These are phyloP conservation scores for Zalophus californianus DNA, from an alignment of 2,797 vertebrate species.

Conservation along the genomic window DNA sequence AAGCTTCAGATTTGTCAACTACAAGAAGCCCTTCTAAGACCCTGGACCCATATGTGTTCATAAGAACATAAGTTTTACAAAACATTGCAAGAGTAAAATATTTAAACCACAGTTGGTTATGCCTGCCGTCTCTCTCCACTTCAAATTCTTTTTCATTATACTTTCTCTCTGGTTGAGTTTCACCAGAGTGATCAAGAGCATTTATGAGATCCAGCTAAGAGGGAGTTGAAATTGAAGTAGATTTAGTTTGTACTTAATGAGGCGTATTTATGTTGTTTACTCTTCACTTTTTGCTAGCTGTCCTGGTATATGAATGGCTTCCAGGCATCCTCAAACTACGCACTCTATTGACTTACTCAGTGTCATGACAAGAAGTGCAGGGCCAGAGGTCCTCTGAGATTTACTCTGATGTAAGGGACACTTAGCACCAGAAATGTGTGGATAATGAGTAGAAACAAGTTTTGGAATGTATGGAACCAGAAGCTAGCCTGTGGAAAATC, in stretches of 20 bases:
- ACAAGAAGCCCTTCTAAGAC: background rate
- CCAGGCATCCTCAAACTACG: background rate
- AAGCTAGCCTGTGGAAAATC: constrained; percentile 54
- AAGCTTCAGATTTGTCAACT: background rate
- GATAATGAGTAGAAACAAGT: background rate
- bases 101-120: constrained; percentile 28
- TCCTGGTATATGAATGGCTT: background rate
- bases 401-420: background rate
- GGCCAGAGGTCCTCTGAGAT: background rate
- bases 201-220: background rate
- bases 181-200: background rate
- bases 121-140: background rate
- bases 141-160: background rate
- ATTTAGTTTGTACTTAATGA: background rate
- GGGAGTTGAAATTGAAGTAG: background rate
- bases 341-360: background rate
- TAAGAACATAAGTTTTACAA: background rate
- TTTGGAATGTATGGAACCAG: constrained; percentile 17
- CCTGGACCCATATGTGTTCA: background rate
- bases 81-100: constrained; percentile 15
- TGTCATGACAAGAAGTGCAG: background rate
- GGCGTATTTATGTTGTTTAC: background rate
- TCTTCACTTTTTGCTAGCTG: background rate
- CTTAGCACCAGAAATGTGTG: background rate
- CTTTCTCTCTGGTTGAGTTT: background rate